These are phyloP conservation scores for Semicossyphus pulcher DNA, from an alignment of 2,113 vertebrate species.

Conservation along the genomic window DNA sequence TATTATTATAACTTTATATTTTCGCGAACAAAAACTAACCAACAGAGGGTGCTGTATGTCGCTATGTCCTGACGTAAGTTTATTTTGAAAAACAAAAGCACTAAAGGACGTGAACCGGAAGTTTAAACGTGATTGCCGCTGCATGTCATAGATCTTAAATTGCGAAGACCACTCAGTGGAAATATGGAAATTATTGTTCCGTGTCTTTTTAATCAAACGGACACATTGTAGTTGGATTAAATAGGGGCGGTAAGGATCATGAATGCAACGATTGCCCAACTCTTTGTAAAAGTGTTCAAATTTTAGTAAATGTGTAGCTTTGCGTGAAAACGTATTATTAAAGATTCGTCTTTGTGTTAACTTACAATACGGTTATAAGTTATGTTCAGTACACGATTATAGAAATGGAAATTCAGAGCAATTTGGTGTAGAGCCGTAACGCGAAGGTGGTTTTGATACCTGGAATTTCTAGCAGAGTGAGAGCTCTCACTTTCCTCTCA, in stretches of 20 bases:
- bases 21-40: not conserved
- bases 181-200: not conserved
- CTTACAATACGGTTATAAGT: no score
- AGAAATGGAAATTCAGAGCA: not conserved
- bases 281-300: not conserved
- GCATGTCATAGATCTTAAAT: constrained; percentile 26
- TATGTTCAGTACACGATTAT: not conserved
- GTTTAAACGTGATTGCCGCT: not conserved
- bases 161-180: not conserved
- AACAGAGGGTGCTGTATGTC: not conserved
- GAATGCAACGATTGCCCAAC: not conserved
- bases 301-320: not conserved
- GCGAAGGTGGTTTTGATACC: not conserved
- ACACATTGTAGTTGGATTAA: no score
- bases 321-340: no score
- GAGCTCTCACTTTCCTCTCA: not conserved
- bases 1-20: not conserved
- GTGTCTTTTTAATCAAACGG: no score
- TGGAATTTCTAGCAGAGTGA: constrained; percentile 20
- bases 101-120: constrained; percentile 50
- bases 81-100: constrained; percentile 33
- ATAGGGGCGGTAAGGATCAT: no score
- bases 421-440: no score
- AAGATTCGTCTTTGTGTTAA: no score
- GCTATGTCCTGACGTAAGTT: not conserved